phyloP scores from a whole-genome alignment of 2,888 invertebrate genomes.

The Bellardia pandia region DNA sequence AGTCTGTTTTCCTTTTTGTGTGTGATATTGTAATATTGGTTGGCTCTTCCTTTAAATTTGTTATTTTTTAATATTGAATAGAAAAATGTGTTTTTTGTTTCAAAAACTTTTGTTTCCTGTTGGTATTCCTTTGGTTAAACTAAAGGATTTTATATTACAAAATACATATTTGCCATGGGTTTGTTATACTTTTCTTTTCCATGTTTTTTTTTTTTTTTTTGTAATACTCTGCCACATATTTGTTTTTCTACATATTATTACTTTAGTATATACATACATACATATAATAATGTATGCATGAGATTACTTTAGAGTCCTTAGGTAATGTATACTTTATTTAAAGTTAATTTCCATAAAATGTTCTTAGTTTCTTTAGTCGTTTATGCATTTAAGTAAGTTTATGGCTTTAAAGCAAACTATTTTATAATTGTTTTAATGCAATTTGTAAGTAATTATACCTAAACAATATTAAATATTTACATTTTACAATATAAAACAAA shows the following conservation, averaged over 20 bases:
- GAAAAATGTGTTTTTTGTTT: background rate
- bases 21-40: background rate
- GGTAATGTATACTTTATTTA: slow-evolving; percentile 43
- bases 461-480: no score
- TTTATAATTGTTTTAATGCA: no score
- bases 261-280: no score
- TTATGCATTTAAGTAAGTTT: no score
- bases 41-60: background rate
- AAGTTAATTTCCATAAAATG: slow-evolving; percentile 52
- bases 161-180: background rate
- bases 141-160: background rate
- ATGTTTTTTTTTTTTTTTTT: no score
- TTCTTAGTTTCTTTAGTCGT: background rate
- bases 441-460: no score
- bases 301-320: slow-evolving; percentile 20
- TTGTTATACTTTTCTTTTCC: no score
- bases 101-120: background rate
- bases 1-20: background rate
- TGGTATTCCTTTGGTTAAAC: slow-evolving; percentile 19
- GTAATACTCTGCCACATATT: no score
- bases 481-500: no score
- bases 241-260: no score
- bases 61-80: slow-evolving; percentile 13
- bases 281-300: background rate
- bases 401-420: no score